Percentiles rank a stretch among this genome's conserved stretches.
phyloP scores from a whole-genome alignment of 2,113 vertebrate species.

The human region DNA sequence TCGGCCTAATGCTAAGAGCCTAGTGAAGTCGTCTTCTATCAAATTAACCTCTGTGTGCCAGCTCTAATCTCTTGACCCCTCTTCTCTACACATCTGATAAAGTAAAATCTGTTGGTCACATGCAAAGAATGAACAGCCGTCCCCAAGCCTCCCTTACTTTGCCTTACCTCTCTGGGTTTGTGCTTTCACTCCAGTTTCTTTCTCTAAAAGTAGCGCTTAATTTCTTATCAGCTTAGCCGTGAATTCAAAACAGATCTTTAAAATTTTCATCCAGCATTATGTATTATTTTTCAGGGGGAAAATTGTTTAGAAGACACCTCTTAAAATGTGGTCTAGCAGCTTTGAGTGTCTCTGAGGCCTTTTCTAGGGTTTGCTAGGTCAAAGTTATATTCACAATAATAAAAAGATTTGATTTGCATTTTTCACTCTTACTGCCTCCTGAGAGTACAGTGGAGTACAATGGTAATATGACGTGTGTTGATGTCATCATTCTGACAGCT shows the following conservation, averaged over 20 bases:
- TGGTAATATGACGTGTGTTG: background rate
- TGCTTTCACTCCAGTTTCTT: background rate
- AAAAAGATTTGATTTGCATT: background rate
- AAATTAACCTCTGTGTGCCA: background rate
- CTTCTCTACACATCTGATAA: background rate
- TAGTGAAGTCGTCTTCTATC: background rate
- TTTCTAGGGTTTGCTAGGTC: background rate
- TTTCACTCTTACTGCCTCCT: background rate
- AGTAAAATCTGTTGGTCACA: background rate
- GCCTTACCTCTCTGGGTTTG: background rate
- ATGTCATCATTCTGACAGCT: background rate
- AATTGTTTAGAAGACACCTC: background rate
- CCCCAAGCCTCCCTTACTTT: background rate
- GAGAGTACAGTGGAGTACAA: background rate
- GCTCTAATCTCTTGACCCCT: background rate
- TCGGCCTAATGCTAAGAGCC: background rate
- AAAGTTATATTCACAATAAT: background rate
- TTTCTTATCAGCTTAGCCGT: background rate
- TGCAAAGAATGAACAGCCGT: background rate
- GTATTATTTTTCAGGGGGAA: background rate
- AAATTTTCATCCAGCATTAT: background rate
- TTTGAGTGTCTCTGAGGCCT: background rate
- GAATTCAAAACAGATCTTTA: background rate
- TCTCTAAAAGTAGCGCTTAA: background rate
- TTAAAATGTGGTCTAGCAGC: background rate